Base-by-base conservation (phyloP, 2,113 vertebrate genomes). In the Oreochromis aureus region DNA sequence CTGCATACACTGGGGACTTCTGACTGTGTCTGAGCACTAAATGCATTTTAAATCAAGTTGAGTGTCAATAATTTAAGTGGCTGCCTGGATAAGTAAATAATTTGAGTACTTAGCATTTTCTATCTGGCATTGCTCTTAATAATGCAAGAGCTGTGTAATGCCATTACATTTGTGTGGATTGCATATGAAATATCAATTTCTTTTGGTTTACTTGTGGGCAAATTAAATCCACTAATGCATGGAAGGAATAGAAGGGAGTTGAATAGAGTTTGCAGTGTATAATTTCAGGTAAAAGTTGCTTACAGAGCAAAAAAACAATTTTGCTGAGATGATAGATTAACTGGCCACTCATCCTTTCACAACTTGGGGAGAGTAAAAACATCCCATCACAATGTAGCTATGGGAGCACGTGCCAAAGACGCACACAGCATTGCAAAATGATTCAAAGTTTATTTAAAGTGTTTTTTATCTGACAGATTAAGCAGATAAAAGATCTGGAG, bases 51-150 rank as follows among this genome's bases (percentile, higher is more conserved):
- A 89, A 87, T 84, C 76, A 39, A 82, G 41, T 41, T 76, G 44
- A 76, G 48, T 80, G 86, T 89, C 71, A 80, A 81, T 83, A 82
- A 86, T 89, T 76, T 55, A 87, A 87, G 71, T 71, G 69, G 81
- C 24, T 82, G 41, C 18, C 39, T 48, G 32, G 76, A 76, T 61
- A 30, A 51, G 53, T 85, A 85, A 83, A 83, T 76, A 86, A 63
- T 36, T 81, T n/a, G 79, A 80, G 59, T 80, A 19, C 59, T 76
- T 36, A 61, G 44, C 18, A 55, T 34, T 81, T 84, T 80, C 39
- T 82, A 16, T 78, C 24, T 63, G 32, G 22, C 83, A 73, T 83
- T 84, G 78, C 24, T 88, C 54, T 86, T 84, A 82, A 84, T 89
- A 87, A 86, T 86, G 36, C 56, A 89, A 32, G 27, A 84, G 81